Base-by-base conservation (phyloP, 2,888 invertebrate species). In the Cephus nigrinus region DNA sequence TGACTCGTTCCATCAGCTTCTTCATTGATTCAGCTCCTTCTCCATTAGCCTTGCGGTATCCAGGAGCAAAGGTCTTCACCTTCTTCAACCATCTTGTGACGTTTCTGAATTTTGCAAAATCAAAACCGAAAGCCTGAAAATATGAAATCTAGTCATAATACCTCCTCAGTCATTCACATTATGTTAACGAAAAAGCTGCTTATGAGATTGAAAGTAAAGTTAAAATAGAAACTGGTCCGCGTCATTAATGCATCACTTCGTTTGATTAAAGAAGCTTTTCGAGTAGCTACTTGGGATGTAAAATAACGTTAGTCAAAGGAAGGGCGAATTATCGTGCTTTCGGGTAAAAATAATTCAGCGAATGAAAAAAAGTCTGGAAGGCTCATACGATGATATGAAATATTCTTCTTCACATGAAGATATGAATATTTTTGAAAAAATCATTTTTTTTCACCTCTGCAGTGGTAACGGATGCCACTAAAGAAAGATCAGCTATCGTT, bases 51-150 rank as follows among this genome's bases (percentile, higher is more conserved):
- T 92, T 92, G 68, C 90, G 92, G 85, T 94, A 95, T 74, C 94
- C 95, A 12, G 94, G 94, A 55, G 93, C 93, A 1, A 93, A 93
- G 72, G 91, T 90, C 91, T 95, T 94, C 77, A 93, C 92, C 80
- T 93, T 93, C 32, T 93, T 93, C 86, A 93, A 92, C 95, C 95
- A 96, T 80, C 93, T 95, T 79, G 92, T 91, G 76, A 97, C 93
- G 86, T 97, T 96, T 73, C 93, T 90, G 92, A 95, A 96, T 86
- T 94, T 94, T 85, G 80, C 81, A 31, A 88, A 68, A 4, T 90
- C 85, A 69, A 90, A 91, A 34, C 88, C 88, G 4, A 88, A 82
- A 11, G 79, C 84, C 91, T 91, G 80, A 75, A 85, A 82, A 68
- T 74, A 55, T 55, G 1, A 40, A 55, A 76, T 55, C 32, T 0